Base-by-base conservation (phyloP, 2,888 invertebrate species). In the Pachycephus smyrnensis region DNA sequence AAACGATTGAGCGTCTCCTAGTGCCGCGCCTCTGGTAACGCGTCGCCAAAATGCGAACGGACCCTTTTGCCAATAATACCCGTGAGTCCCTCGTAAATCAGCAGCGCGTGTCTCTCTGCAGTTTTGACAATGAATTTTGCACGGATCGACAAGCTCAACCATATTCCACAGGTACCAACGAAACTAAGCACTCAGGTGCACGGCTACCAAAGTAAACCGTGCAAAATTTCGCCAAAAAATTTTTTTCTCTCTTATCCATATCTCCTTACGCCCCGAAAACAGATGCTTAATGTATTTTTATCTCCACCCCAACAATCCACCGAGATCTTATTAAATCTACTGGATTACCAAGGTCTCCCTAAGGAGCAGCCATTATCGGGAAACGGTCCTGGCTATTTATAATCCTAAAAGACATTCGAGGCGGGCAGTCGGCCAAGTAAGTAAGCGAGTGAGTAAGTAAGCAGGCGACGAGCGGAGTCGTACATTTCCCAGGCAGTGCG, bases 401-500 rank as follows among this genome's bases (percentile, higher is more conserved):
- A 71, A 71, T 71, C 12, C 23, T 11, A 32, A 31, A 71, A 33
- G 32, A 12, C 71, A 71, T 12, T 31, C 71, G 71, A 31, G 71
- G n/a, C 12, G 71, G 31, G 23, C 71, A 71, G 71, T 31, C 71
- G 15, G 55, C 9, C 55, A 23, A 55, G 55, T 55, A 55, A 55
- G 55, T 55, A 55, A 55, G 23, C 23, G 55, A 55, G 55, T 9
- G 55, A 23, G 55, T 4, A 68, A 32, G 69, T 23, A 71, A 33
- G 71, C 71, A 23, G 71, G 31, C 71, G 71, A 71, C 71, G 71
- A 71, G 71, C 71, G 71, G 23, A 71, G 71, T 71, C 33, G 71
- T 86, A 88, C 87, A 88, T 89, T 89, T 89, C 89, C 88, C 89
- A 88, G 88, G 87, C 88, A 84, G 85, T 86, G 82, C 88, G 86